Base-by-base conservation (phyloP, 2,888 invertebrate species). In the Nemotelus pantherinus region DNA sequence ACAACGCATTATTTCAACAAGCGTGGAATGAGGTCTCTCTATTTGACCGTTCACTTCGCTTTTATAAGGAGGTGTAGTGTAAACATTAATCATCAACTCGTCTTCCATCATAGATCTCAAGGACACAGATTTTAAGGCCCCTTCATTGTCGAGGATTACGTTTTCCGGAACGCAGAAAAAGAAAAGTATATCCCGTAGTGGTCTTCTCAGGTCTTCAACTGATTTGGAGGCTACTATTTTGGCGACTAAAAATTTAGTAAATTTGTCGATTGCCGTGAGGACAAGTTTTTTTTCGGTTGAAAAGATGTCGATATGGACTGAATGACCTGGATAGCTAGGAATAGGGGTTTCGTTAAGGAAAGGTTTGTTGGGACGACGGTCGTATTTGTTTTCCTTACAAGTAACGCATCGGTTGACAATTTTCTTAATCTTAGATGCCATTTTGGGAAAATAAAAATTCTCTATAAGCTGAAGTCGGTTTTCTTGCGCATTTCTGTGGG, bases 191-290 rank as follows among this genome's bases (percentile, higher is more conserved):
- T 79, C 72, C 41, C 72, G n/a, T 25, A 79, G 63, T 3, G 74
- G 77, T 60, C 57, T 57, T 76, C 71, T 50, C 1, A 79, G 41
- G 44, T 79, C 78, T 44, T 72, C 50, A 4, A 74, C 50, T 25
- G 77, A n/a, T 64, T 72, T 45, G 3, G 77, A 79, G 55, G 70
- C 44, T 7, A 79, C 70, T 2, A 67, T 44, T 47, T 60, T 67
- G 1, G 72, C 63, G 3, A 58, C 76, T 6, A 77, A 78, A 58
- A 78, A 80, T 55, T 79, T 79, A 2, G 80, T 77, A 10, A 80
- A 79, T 68, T 79, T 80, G 43, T 80, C 79, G 6, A 80, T 55
- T 47, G 80, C 80, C 0, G 81, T 80, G 0, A 80, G 57, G 2
- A 76, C 77, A 3, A 76, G 45, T 7, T 77, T 45, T 45, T 57